A percentile compares a stretch with the other conserved stretches of the same genome.
These are phyloP conservation scores for Mycetomoellerius zeteki DNA, from an alignment of 1,140 invertebrate species.

Conservation along the genomic window DNA sequence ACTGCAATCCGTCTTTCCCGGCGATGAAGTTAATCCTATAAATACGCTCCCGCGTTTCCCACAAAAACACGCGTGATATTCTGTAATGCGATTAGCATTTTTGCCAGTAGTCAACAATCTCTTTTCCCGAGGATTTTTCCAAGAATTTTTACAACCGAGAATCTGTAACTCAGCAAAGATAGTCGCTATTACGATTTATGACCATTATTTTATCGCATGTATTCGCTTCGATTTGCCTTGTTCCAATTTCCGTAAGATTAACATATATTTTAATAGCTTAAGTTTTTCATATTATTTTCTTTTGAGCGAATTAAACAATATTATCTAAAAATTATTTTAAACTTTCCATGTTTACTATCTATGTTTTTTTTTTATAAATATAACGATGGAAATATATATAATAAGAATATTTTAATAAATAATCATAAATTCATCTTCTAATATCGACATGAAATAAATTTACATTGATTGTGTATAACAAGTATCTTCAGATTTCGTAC, in stretches of 20 bases:
- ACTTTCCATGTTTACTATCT: neutral
- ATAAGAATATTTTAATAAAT: neutral
- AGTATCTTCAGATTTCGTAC: neutral
- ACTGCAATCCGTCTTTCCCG: constrained; percentile 68
- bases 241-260: neutral
- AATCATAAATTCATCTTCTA: neutral
- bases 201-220: neutral
- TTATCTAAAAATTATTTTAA: neutral
- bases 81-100: constrained; percentile 39
- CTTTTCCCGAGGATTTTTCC: neutral
- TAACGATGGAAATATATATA: too few species aligned
- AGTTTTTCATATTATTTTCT: neutral
- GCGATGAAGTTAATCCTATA: constrained; percentile 75
- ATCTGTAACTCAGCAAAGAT: neutral
- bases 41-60: constrained; percentile 72
- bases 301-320: neutral
- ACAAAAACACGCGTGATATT: constrained; percentile 45
- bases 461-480: neutral
- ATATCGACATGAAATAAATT: neutral
- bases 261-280: neutral
- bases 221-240: neutral
- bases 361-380: neutral
- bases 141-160: neutral
- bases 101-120: constrained; percentile 20
- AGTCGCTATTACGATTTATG: neutral